Evolutionary conservation across 2,113 vertebrate genomes (phyloP), one percentile per base, ranked within the genome.

Genomic region (Acrocephalus arundinaceus): DNA sequence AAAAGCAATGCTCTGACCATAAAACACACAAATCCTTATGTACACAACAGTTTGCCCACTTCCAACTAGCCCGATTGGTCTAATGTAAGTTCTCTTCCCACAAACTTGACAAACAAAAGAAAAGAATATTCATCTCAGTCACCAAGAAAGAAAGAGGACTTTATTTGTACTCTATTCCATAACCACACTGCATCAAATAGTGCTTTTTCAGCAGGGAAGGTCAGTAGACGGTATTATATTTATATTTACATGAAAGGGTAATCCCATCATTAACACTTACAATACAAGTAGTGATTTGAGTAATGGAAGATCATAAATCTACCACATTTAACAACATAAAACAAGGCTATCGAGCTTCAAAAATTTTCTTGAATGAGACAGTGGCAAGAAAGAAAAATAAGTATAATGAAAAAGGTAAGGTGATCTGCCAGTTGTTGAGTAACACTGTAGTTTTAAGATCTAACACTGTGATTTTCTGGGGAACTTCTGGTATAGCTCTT

Each of bases 161-260:
- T 70, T 45, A 72, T 72, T 61, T 70, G 31, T 43, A 62, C 55
- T 62, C 51, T 31, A 19, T 51, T 90, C 79, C 59, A 77, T 39
- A 96, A 93, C 88, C 94, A 94, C 83, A 90, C 13, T 3, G 21
- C 86, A 86, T 74, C 75, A 93, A 94, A 94, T 55, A 86, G 46
- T 73, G 94, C 90, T 92, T 90, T 90, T 95, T 86, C 92, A 94
- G 96, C 90, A 93, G 15, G n/a, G 66, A 72, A 57, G 49, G 54
- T 62, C 89, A 89, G 61, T 15, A 59, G 73, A 66, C 43, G 55
- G 58, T 19, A 54, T 39, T 78, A 20, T 70, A 91, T 85, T 91
- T 89, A 59, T n/a, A 87, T 93, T 85, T 90, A 80, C 35, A 39
- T 62, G 63, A 74, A 96, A 94, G 59, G 33, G 59, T 79, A 95